phyloP scores from a whole-genome alignment of 2,797 vertebrate genomes.

The Danio albolineatus region DNA sequence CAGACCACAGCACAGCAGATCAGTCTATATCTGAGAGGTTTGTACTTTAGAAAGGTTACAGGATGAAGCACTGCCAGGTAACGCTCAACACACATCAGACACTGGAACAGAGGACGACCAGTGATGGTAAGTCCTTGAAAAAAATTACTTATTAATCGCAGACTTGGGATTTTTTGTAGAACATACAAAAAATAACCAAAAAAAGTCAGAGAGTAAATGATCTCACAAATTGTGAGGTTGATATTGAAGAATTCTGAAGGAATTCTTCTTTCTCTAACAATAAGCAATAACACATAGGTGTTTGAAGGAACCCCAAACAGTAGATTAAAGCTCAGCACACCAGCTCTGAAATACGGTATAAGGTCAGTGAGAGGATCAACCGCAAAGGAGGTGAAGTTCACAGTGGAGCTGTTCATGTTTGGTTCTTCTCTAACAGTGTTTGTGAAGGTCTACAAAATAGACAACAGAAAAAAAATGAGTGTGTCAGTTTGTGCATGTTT shows the following conservation, averaged over 20 bases:
- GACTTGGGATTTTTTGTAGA: neutral
- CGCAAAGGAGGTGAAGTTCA: slow-evolving; percentile 1
- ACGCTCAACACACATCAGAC: neutral
- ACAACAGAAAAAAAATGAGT: no score
- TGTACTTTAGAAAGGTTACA: slow-evolving; percentile 10
- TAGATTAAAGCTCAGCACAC: neutral
- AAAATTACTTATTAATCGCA: neutral
- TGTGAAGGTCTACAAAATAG: neutral
- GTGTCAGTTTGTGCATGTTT: no score
- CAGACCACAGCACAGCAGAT: neutral
- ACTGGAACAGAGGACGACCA: slow-evolving; percentile 11
- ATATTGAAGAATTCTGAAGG: neutral
- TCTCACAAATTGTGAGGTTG: slow-evolving; percentile 8
- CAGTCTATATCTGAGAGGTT: slow-evolving; percentile 5
- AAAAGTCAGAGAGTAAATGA: neutral
- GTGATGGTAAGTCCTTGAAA: neutral
- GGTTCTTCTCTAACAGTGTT: neutral
- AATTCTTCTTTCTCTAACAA: neutral
- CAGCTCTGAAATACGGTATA: neutral
- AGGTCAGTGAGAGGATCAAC: neutral
- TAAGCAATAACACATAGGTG: neutral
- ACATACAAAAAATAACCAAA: neutral
- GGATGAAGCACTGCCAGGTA: slow-evolving; percentile 22
- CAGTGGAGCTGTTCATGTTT: neutral
- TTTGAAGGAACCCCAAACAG: neutral